Base-by-base conservation (phyloP, 2,888 invertebrate species). In the Helobdella robusta region DNA sequence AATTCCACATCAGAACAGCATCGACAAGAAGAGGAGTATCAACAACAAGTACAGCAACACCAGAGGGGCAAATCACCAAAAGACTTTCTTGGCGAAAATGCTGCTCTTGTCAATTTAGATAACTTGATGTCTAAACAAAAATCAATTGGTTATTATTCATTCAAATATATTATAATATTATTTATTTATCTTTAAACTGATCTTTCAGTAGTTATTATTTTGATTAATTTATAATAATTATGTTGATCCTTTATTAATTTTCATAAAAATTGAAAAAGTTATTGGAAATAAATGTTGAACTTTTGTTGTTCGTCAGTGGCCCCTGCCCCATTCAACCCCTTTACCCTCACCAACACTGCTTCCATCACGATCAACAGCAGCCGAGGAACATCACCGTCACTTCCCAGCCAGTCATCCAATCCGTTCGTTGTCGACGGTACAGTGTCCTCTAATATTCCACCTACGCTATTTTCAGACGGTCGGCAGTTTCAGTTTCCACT, bases 31-130 rank as follows among this genome's bases (percentile, higher is more conserved):
- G n/a, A n/a, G n/a, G n/a, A n/a, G n/a, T n/a, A n/a, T n/a, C n/a
- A n/a, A n/a, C n/a, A 46, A 6, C 15, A 28, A 18, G n/a, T 50
- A 28, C 46, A 66, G 60, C 48, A 32, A 1, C 36, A 30, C n/a
- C n/a, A n/a, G 25, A 56, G 63, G 25, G 34, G 36, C 52, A 94
- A 93, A 82, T 93, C 92, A 62, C 94, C 95, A 2, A 90, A 91
- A 73, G 87, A 89, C 75, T 98, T 98, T 83, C 85, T 98, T 64
- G 97, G 97, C 54, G 93, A 93, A 81, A 95, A 98, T 83, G 92
- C 92, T 15, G 86, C 88, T 73, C 85, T 98, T 73, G 97, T 98
- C 70, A 97, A 98, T 84, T 84, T 98, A 80, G 97, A 98, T 83
- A 91, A 95, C 79, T 85, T 98, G 77, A 89, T 98, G 73, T 75